Base-by-base conservation (phyloP, 2,888 invertebrate species). In the Chrysolina oricalcia region DNA sequence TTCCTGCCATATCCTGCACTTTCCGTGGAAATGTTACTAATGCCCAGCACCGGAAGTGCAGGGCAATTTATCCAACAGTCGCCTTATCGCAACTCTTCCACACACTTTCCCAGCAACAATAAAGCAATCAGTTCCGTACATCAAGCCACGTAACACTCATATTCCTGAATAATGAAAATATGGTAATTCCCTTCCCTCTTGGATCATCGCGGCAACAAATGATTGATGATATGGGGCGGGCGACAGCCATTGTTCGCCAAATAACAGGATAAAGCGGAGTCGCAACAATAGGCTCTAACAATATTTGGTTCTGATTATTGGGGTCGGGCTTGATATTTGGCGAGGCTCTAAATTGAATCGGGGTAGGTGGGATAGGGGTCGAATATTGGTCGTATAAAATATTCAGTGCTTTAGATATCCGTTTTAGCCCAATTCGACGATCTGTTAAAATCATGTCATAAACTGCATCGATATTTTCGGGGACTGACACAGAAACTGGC, bases 171-270 rank as follows among this genome's bases (percentile, higher is more conserved):
- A 68, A 68, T 68, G 53, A 19, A 48, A 53, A 68, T 68, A 68
- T 68, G 68, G 56, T 68, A 68, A 68, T 68, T 53, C 27, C 27
- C 41, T 64, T 27, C 23, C 40, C 41, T 17, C n/a, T 35, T 53
- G 40, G 46, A 68, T 53, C 48, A 21, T 27, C 40, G 53, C 68
- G 8, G 41, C 48, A 19, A 53, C 48, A 68, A 19, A 53, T 68
- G 68, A 68, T 68, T 68, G 68, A 68, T 68, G 68, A 40, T 53
- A 41, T 41, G 13, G 17, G 53, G 35, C 40, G 53, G 53, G 53
- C 19, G 68, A 68, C 68, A 68, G 68, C 68, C 50, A 68, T 68
- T 68, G 19, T 53, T n/a, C 53, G 50, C 21, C 21, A 66, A 46
- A 66, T 66, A 27, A 66, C 48, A n/a, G 46, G 23, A 68, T 53